Conservation (phyloP, 1,140 invertebrate species). For the Colletes gigas region DNA sequence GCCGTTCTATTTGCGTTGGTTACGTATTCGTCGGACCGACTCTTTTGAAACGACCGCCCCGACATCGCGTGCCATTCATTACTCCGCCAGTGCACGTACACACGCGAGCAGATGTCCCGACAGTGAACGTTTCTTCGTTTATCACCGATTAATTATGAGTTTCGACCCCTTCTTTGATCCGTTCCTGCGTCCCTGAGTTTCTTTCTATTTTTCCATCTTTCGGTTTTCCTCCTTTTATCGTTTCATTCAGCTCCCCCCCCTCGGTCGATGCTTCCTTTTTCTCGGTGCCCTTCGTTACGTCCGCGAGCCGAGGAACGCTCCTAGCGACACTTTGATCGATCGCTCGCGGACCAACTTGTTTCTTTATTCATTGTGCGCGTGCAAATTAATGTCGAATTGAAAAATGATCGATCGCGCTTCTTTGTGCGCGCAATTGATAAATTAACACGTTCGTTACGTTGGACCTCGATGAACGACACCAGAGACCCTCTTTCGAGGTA, state of each 20-base stretch:
- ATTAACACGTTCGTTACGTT: neutral
- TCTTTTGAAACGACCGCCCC: slow-evolving; percentile 25
- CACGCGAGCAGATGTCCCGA: neutral
- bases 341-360: neutral
- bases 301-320: neutral
- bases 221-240: neutral
- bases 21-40: slow-evolving; percentile 30
- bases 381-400: slow-evolving; percentile 34
- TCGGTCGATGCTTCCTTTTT: neutral
- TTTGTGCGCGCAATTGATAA: neutral
- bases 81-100: neutral
- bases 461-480: no score
- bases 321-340: slow-evolving; percentile 41
- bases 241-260: neutral
- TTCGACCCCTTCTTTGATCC: neutral
- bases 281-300: neutral
- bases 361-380: neutral
- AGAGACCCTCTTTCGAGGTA: no score
- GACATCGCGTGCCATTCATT: slow-evolving; percentile 37
- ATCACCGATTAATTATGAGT: slow-evolving; percentile 27
- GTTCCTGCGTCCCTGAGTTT: neutral
- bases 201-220: neutral
- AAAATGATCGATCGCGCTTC: slow-evolving; percentile 26
- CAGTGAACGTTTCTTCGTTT: neutral
- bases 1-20: slow-evolving; percentile 39